Base-by-base conservation (phyloP, 2,888 invertebrate species). In the Drosophila quinaria region DNA sequence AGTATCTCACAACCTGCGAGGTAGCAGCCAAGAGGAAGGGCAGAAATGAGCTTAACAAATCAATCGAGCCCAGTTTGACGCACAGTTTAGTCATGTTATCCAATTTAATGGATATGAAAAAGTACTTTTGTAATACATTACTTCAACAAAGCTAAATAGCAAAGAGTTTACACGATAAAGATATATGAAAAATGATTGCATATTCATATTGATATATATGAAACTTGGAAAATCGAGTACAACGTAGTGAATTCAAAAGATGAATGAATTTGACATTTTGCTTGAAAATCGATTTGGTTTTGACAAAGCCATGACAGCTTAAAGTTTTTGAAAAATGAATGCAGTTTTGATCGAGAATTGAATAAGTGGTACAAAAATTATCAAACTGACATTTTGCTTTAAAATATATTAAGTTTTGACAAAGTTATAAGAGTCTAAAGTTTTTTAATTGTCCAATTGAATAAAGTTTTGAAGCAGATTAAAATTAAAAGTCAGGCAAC, bases 1-100 rank as follows among this genome's bases (percentile, higher is more conserved):
- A 65, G 61, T 65, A 65, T 58, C 62, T 70, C 61, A 39, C 55
- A 39, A 47, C 52, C 52, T 29, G 5, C 15, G 25, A 15, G 11
- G 11, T 42, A 33, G 13, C 13, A 5, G 2, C 10, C 19, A 15
- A 2, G 5, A n/a, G 31, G 5, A 41, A 4, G 10, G 9, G 31
- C 17, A 49, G 41, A 54, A 29, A 55, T 29, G 11, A n/a, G 25
- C 25, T 35, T 11, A 46, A 46, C 44, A 56, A 56, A 56, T 56
- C 56, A 56, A 56, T 56, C 9, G 35, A 11, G 4, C 17, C 22
- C 22, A 15, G 15, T 54, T 11, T 11, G 4, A 5, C 29, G 39
- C 19, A 33, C 13, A 13, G 13, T 29, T 29, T 33, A 17, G 49
- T 49, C 49, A 22, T 22, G 44, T 22, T 44, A 19, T 41, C 9